These are phyloP conservation scores for Sparus aurata DNA, from an alignment of 2,797 vertebrate species.

Conservation along the genomic window DNA sequence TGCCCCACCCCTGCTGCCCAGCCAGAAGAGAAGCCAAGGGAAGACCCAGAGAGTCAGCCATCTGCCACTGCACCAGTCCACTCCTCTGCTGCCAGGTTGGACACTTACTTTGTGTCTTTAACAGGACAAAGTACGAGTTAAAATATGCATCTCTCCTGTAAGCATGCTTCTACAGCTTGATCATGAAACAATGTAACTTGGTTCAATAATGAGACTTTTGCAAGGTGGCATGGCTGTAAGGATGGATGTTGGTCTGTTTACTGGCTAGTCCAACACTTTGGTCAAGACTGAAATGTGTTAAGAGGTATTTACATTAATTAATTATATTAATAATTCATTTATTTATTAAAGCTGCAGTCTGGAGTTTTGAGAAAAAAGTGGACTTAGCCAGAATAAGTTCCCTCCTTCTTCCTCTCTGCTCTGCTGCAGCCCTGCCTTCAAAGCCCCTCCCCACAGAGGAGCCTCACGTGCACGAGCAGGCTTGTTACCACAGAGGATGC, in stretches of 20 bases:
- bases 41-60: constrained; percentile 56
- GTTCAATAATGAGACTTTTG: background rate
- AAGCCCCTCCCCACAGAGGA: too few relatives aligned
- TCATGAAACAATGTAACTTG: background rate
- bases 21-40: constrained; percentile 65
- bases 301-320: background rate
- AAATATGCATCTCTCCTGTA: background rate
- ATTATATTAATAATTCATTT: too few relatives aligned
- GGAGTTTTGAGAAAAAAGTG: too few relatives aligned
- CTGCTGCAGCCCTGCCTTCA: too few relatives aligned
- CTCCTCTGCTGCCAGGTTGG: constrained; percentile 76
- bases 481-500: too few relatives aligned
- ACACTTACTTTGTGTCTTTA: constrained; percentile 1
- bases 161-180: background rate
- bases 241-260: too few relatives aligned
- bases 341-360: background rate
- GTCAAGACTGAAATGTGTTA: background rate
- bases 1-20: constrained; percentile 16
- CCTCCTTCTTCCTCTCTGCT: too few relatives aligned
- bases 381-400: too few relatives aligned
- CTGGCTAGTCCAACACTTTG: too few relatives aligned
- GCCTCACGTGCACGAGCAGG: too few relatives aligned
- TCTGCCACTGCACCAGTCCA: constrained; percentile 50
- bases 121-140: too few relatives aligned
- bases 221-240: background rate